Evolutionary conservation across 2,113 vertebrate species (phyloP).

Genomic region (Strix aluco): DNA sequence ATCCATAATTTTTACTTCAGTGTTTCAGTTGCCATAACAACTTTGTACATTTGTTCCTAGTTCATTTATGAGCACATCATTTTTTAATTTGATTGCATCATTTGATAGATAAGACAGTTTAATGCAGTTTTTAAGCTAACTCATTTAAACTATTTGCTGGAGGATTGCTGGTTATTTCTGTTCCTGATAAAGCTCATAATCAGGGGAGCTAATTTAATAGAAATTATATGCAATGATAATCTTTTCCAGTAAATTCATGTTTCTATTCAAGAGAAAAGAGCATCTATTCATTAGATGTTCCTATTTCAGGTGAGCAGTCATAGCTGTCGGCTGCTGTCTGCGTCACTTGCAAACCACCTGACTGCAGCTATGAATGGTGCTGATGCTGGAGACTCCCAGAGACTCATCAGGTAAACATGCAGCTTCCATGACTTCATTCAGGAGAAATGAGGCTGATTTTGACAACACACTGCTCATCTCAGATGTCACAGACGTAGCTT

Average conservation of each 20-base stretch:
- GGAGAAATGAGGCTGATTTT: neutral
- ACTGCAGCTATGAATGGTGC: neutral
- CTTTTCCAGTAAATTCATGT: neutral
- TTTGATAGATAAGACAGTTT: constrained; percentile 36
- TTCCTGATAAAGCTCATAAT: constrained; percentile 34
- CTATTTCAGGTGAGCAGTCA: neutral
- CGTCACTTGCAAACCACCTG: neutral
- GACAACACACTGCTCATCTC: neutral
- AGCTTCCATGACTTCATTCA: neutral
- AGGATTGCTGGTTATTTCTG: constrained; percentile 48
- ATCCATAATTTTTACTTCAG: constrained; percentile 40
- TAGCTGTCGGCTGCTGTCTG: neutral
- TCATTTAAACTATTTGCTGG: constrained; percentile 48
- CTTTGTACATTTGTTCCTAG: constrained; percentile 22
- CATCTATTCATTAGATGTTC: neutral
- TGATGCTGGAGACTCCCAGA: neutral
- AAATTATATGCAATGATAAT: constrained; percentile 21
- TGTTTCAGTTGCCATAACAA: constrained; percentile 47
- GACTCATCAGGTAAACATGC: neutral
- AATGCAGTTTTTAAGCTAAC: constrained; percentile 45
- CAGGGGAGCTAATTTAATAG: constrained; percentile 23
- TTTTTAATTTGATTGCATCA: constrained; percentile 61
- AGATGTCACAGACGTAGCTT: neutral
- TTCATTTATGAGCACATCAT: constrained; percentile 43
- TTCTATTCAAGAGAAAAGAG: neutral